These are phyloP conservation scores for Alosa alosa DNA, from an alignment of 2,113 vertebrate species.

Conservation along the genomic window DNA sequence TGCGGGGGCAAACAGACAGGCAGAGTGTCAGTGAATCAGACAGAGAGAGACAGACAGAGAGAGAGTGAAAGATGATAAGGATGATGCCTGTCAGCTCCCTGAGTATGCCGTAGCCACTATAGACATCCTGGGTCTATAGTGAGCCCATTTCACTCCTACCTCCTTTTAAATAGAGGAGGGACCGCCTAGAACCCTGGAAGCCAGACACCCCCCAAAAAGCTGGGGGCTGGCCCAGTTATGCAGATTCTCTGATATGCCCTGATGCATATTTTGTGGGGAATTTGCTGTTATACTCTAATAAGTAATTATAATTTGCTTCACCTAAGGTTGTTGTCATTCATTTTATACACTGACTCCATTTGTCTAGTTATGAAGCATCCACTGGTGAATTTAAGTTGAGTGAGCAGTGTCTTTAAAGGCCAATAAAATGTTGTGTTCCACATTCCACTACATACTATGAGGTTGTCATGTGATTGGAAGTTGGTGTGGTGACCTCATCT, in stretches of 20 bases:
- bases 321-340: not conserved
- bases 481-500: conserved; percentile 24
- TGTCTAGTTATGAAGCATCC: not conserved
- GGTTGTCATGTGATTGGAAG: conserved; percentile 37
- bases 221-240: not conserved
- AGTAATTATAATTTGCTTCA: not conserved
- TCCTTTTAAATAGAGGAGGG: conserved; percentile 71
- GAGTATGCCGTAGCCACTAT: conserved; percentile 38
- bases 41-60: not conserved
- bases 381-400: not conserved
- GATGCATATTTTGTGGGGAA: not conserved
- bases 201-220: conserved; percentile 25
- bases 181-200: conserved; percentile 46
- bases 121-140: conserved; percentile 48
- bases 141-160: conserved; percentile 44
- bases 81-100: conserved; percentile 44
- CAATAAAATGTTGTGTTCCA: conserved; percentile 18
- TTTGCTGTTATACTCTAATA: not conserved
- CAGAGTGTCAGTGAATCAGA: not conserved
- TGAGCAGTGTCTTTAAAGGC: conserved; percentile 19
- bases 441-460: conserved; percentile 25
- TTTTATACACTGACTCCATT: not conserved
- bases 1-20: not conserved
- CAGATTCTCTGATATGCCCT: not conserved
- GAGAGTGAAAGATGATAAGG: conserved; percentile 27